Evolutionary conservation across 2,888 invertebrate species (phyloP).

Genomic region (Acronicta leporina): DNA sequence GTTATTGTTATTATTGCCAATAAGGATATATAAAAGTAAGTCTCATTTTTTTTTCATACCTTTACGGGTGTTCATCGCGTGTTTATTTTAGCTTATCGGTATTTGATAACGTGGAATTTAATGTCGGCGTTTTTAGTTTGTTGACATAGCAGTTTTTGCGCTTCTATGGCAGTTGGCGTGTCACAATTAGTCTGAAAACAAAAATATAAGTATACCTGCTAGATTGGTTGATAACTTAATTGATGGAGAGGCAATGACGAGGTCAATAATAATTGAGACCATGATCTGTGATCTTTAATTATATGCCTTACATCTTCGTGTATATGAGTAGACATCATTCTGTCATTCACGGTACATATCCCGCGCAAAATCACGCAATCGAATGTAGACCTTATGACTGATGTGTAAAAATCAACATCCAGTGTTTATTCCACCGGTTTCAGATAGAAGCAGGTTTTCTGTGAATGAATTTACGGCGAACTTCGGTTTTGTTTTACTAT

Average conservation of each 20-base stretch:
- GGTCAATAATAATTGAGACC: slow-evolving; percentile 59
- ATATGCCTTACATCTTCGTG: slow-evolving; percentile 15
- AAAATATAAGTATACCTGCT: slow-evolving; percentile 10
- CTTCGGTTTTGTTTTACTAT: slow-evolving; percentile 21
- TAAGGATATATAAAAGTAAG: slow-evolving; percentile 55
- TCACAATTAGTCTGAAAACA: slow-evolving; percentile 27
- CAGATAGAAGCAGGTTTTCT: slow-evolving; percentile 15
- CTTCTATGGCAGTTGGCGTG: slow-evolving; percentile 13
- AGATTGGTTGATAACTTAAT: slow-evolving; percentile 30
- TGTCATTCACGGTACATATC: slow-evolving; percentile 23
- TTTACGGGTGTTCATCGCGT: background rate
- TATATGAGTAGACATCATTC: slow-evolving; percentile 3
- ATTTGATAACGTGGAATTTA: slow-evolving; percentile 29
- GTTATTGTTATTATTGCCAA: slow-evolving; percentile 48
- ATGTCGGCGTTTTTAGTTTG: slow-evolving; percentile 46
- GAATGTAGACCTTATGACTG: slow-evolving; percentile 10
- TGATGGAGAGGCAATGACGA: slow-evolving; percentile 33
- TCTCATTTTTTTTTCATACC: slow-evolving; percentile 19
- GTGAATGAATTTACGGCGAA: slow-evolving; percentile 29
- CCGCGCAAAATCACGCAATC: slow-evolving; percentile 40
- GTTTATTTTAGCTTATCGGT: slow-evolving; percentile 28
- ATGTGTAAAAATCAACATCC: slow-evolving; percentile 6
- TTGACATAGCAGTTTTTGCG: slow-evolving; percentile 51
- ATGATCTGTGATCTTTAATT: slow-evolving; percentile 46
- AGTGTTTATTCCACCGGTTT: slow-evolving; percentile 17